Percentiles rank a stretch among this genome's conserved stretches.
Conservation (phyloP, 2,888 invertebrate species). For the Noctua janthina region DNA sequence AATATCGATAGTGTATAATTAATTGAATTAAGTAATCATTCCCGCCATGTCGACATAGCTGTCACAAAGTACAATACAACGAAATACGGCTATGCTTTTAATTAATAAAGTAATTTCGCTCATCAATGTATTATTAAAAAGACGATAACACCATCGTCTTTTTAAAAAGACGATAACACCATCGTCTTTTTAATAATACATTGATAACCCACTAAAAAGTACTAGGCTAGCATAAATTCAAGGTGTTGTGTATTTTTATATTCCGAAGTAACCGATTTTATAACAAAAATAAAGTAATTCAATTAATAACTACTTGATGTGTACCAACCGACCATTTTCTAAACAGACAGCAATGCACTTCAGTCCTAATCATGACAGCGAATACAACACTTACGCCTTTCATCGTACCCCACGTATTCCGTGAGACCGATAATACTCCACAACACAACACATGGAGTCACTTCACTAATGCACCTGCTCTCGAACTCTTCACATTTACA, state of each 20-base stretch:
- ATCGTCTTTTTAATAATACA: too few relatives aligned
- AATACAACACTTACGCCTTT: slow-evolving; percentile 34
- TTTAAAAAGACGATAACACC: too few relatives aligned
- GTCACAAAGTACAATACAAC: too few relatives aligned
- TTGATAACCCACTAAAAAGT: too few relatives aligned
- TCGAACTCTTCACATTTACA: slow-evolving; percentile 36
- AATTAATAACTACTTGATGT: background rate
- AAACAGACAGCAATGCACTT: slow-evolving; percentile 14
- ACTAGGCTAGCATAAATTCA: too few relatives aligned
- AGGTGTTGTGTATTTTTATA: too few relatives aligned
- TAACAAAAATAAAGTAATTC: background rate
- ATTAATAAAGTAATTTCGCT: too few relatives aligned
- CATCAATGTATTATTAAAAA: too few relatives aligned
- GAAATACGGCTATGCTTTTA: too few relatives aligned
- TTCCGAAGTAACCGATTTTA: background rate
- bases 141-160: too few relatives aligned
- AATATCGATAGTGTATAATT: background rate
- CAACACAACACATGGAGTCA: slow-evolving; percentile 17
- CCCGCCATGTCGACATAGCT: too few relatives aligned
- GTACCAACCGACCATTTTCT: background rate
- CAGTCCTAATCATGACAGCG: slow-evolving; percentile 17
- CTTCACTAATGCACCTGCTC: slow-evolving; percentile 60
- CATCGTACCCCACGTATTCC: slow-evolving; percentile 39
- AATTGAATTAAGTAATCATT: too few relatives aligned
- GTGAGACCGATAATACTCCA: slow-evolving; percentile 48